Conservation (phyloP, 2,888 invertebrate genomes). For the Caenorhabditis becei region DNA sequence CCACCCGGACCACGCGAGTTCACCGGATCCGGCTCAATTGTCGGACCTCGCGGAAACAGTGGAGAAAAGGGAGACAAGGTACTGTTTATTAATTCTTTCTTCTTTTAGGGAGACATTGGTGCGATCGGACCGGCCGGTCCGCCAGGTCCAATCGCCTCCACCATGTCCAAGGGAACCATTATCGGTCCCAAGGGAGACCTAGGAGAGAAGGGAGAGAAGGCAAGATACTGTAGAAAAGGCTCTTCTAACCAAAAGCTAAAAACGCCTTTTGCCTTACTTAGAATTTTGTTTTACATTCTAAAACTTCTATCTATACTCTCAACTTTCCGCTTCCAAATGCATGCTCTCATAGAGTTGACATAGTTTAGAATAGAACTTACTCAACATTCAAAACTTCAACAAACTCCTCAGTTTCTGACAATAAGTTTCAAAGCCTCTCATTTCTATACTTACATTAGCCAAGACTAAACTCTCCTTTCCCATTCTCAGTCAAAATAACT, state of each 20-base stretch:
- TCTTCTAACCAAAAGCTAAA: conserved; percentile 25
- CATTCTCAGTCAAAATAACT: conserved; percentile 22
- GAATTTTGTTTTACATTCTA: conserved; percentile 16
- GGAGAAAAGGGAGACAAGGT: conserved; percentile 80
- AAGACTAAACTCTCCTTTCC: conserved; percentile 6
- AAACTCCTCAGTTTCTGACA: neutral
- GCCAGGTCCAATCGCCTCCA: conserved; percentile 76
- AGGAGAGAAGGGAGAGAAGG: conserved; percentile 86
- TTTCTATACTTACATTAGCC: neutral
- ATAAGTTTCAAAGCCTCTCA: neutral
- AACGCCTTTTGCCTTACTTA: conserved; percentile 38
- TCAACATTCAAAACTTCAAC: neutral
- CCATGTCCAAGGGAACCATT: conserved; percentile 79
- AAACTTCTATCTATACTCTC: conserved; percentile 19
- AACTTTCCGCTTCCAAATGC: conserved; percentile 39
- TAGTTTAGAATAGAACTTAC: conserved; percentile 25
- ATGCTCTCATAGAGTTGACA: conserved; percentile 33
- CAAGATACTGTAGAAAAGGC: conserved; percentile 58
- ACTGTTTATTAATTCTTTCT: conserved; percentile 58
- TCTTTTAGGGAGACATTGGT: conserved; percentile 79
- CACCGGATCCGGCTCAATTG: conserved; percentile 77
- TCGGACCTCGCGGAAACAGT: conserved; percentile 77
- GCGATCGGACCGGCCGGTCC: conserved; percentile 77
- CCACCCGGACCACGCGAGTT: conserved; percentile 81
- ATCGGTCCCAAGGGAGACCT: conserved; percentile 83